phyloP scores from a whole-genome alignment of 2,113 vertebrate genomes.

The human (Homo sapiens) region DNA sequence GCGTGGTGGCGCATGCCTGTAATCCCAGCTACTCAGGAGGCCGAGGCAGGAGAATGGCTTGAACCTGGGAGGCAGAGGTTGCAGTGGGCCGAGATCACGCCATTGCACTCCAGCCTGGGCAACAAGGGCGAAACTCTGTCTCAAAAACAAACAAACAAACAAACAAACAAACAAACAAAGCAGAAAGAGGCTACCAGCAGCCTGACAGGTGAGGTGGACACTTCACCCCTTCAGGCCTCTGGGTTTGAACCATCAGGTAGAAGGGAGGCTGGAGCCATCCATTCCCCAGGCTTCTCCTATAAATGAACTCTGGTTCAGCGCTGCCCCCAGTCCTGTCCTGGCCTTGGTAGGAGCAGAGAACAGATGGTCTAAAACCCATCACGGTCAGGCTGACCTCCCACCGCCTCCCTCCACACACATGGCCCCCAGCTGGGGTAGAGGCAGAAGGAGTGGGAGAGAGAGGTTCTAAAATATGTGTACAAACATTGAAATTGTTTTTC shows the following conservation, averaged over 20 bases:
- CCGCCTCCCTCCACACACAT: accelerated
- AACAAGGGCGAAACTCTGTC: no score
- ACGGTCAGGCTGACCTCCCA: neutral
- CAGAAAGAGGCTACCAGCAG: neutral
- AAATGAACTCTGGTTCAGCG: no score
- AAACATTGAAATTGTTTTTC: neutral
- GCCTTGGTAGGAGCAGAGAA: neutral
- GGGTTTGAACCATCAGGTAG: neutral
- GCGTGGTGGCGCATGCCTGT: no score
- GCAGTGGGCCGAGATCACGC: no score
- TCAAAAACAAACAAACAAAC: no score
- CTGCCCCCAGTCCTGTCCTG: neutral
- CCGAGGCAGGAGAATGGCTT: no score
- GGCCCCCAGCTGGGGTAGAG: neutral
- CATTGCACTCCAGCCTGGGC: no score
- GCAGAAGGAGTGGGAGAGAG: neutral
- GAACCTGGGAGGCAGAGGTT: no score
- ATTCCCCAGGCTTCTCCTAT: neutral
- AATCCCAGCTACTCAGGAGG: no score
- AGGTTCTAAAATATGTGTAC: neutral
- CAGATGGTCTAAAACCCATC: neutral
- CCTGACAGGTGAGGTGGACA: neutral
- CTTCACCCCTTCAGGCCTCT: neutral
- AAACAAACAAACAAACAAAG: no score
- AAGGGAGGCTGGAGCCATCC: neutral